Conservation (phyloP, 2,797 vertebrate genomes). For the Acropternis orthonyx region DNA sequence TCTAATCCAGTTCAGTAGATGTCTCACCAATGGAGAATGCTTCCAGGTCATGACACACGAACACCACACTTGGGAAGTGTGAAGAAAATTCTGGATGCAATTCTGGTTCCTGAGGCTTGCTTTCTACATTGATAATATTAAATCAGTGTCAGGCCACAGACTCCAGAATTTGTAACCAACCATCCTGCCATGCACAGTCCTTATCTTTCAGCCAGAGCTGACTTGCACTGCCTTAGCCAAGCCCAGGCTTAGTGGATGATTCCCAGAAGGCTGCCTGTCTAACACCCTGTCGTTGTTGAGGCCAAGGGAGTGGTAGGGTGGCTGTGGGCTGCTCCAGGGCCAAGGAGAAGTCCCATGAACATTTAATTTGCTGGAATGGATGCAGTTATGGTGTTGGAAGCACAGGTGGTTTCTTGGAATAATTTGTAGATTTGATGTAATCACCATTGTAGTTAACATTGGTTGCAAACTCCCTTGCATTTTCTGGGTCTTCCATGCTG, state of each 20-base stretch:
- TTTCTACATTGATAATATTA: background rate
- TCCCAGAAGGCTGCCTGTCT: background rate
- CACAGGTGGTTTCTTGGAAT: background rate
- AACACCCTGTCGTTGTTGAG: rapidly evolving
- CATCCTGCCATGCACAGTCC: background rate
- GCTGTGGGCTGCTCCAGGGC: background rate
- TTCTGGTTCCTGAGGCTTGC: background rate
- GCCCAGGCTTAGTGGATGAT: background rate
- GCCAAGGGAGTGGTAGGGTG: background rate
- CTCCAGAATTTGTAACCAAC: background rate
- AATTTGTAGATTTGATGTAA: background rate
- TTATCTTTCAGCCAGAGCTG: background rate
- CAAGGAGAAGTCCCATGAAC: background rate
- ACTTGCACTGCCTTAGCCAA: background rate
- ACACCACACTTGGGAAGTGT: background rate
- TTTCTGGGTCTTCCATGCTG: background rate
- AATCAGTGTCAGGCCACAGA: background rate
- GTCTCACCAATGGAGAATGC: background rate
- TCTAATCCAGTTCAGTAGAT: background rate
- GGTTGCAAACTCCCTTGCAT: background rate
- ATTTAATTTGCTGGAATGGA: background rate
- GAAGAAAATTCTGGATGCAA: background rate
- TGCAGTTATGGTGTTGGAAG: background rate
- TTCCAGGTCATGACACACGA: background rate
- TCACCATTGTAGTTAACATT: background rate